Evolutionary conservation across 2,797 vertebrate species (phyloP).

Genomic region (Cebuella pygmaea): DNA sequence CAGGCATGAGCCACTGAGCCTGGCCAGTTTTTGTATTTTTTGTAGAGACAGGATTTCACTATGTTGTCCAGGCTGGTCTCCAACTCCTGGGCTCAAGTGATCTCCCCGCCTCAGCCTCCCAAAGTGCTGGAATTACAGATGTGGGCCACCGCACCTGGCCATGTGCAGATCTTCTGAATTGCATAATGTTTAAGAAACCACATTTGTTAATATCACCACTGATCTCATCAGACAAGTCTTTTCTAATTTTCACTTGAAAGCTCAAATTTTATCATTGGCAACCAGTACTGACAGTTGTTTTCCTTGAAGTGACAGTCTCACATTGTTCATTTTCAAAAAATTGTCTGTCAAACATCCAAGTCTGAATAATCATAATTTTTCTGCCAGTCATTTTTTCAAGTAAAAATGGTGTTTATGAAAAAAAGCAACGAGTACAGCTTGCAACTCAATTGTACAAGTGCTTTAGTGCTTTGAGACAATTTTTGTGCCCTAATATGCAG

Average conservation of each 20-base stretch:
- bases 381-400: slow-evolving; percentile 64
- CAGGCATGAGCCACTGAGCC: too few relatives aligned
- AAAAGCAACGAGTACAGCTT: slow-evolving; percentile 50
- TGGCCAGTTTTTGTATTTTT: not conserved
- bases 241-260: slow-evolving; percentile 65
- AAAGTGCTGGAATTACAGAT: not conserved
- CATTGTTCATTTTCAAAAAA: slow-evolving; percentile 74
- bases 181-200: slow-evolving; percentile 40
- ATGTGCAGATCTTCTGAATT: slow-evolving; percentile 34
- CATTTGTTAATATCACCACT: slow-evolving; percentile 58
- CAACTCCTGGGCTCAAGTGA: not conserved
- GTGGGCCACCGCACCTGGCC: not conserved
- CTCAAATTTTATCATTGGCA: slow-evolving; percentile 57
- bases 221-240: slow-evolving; percentile 55
- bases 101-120: not conserved
- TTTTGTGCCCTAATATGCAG: not conserved
- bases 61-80: not conserved
- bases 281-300: slow-evolving; percentile 74
- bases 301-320: slow-evolving; percentile 68
- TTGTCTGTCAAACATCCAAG: slow-evolving; percentile 64
- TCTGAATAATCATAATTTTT: slow-evolving; percentile 66
- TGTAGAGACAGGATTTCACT: not conserved
- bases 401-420: slow-evolving; percentile 59
- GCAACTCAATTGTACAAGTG: slow-evolving; percentile 18
- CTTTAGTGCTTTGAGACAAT: slow-evolving; percentile 41